Evolutionary conservation across 2,888 invertebrate genomes (phyloP), one percentile per base, ranked within the genome.

Genomic region (Diplolepis rosae): DNA sequence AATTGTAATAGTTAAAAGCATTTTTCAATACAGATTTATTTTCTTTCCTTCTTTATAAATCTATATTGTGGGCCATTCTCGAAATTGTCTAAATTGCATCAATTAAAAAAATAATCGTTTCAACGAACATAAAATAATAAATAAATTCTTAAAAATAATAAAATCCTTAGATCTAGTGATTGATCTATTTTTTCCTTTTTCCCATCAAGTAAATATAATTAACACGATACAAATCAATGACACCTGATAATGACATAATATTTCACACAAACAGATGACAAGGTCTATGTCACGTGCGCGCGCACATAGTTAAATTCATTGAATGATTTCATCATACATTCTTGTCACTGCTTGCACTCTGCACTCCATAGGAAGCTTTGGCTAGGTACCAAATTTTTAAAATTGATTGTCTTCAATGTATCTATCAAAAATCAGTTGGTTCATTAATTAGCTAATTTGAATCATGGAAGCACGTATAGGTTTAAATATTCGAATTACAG

Each of bases 241-340:
- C n/a, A 52, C 15, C 6, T 30, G 30, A 7, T 56, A 39, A 61
- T 5, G 61, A 24, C 22, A 61, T 2, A 15, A 39, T 7, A 39
- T 13, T 61, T 61, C 39, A 24, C 4, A 22, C 15, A 54, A 56
- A n/a, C 61, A 61, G 24, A 35, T 39, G 27, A 7, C 61, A 61
- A 61, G 35, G 39, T 39, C 39, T 61, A 7, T 22, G 9, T 61
- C 6, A 35, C 39, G 61, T 39, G 15, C 24, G 39, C 45, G 35
- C 56, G 13, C 56, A 50, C 22, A 50, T 4, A 54, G 56, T 68
- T 52, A 54, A 32, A 54, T 71, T n/a, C 32, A 50, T 22, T 48
- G 30, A 35, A 18, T 24, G 39, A 67, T 77, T 77, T 73, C 77
- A 48, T 71, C 76, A 80, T 68, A 51, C 70, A 74, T 77, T 71